Evolutionary conservation across 1,140 invertebrate genomes (phyloP), one percentile per base, ranked within the genome.

Genomic region (Micrasema longulum): DNA sequence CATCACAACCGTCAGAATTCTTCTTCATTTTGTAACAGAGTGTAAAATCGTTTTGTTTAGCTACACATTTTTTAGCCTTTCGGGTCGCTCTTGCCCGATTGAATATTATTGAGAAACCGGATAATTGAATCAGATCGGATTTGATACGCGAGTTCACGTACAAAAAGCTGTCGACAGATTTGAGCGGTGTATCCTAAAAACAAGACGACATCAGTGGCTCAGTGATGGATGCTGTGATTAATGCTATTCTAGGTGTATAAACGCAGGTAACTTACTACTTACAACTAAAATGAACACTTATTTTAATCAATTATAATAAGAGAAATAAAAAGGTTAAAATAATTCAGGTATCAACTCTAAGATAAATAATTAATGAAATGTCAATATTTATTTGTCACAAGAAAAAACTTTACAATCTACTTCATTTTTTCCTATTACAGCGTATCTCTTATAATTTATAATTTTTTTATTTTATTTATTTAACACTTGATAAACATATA

Each of bases 81-180:
- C 12, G 16, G n/a, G 23, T 12, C 31, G 47, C 47, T 2, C 1
- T 26, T 3, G 14, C 11, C 31, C 9, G 22, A 53, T 60, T 69
- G 38, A 52, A 52, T 53, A 53, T 41, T 22, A 43, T 62, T 70
- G 57, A 68, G 36, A 69, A 65, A 71, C 69, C 71, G 69, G 71
- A 65, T 72, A 72, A 75, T 75, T 75, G 69, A 75, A 75, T 75
- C 60, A 48, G 69, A 75, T 71, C 45, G 69, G 23, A 71, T 75
- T 70, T 52, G 73, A 31, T 26, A 69, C 73, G 69, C 52, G 47
- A n/a, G 36, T 36, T 45, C 45, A 65, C 16, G 31, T 41, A 69
- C 48, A 53, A 65, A 65, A 66, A 48, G 36, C 11, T 18, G 36
- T 23, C 36, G 7, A 10, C 22, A 45, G n/a, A 1, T 60, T 14